Evolutionary conservation across 2,888 invertebrate species (phyloP).

Genomic region (Chaitophorus viminalis): DNA sequence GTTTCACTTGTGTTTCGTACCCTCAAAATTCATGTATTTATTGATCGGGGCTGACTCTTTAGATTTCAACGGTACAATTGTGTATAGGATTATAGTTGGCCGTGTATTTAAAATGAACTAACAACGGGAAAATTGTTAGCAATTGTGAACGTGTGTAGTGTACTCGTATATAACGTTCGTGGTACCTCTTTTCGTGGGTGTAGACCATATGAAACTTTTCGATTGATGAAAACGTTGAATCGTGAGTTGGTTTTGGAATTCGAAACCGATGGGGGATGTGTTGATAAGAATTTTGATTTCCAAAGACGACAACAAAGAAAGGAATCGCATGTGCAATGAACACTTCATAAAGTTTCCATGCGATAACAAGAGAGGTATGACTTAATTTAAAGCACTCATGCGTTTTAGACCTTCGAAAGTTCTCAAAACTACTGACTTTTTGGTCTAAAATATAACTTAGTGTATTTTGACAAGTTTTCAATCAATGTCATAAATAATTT

Average conservation of each 20-base stretch:
- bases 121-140: conserved; percentile 28
- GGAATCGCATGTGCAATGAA: conserved; percentile 35
- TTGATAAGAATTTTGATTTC: conserved; percentile 41
- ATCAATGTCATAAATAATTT: background rate
- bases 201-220: conserved; percentile 22
- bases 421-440: conserved; percentile 37
- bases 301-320: conserved; percentile 31
- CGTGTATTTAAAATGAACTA: conserved; percentile 31
- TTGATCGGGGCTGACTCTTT: background rate
- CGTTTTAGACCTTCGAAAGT: conserved; percentile 30
- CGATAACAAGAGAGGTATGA: conserved; percentile 48
- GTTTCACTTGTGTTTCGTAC: background rate
- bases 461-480: conserved; percentile 6
- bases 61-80: no score
- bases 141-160: background rate
- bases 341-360: conserved; percentile 33
- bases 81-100: background rate
- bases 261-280: background rate
- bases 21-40: background rate
- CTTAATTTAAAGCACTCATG: conserved; percentile 51
- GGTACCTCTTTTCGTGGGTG: no score
- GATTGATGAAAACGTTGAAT: conserved; percentile 23
- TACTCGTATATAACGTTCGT: no score
- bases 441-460: background rate
- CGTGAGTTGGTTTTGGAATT: conserved; percentile 40